Evolutionary conservation across 2,888 invertebrate genomes (phyloP), one percentile per base, ranked within the genome.

Genomic region (Drosophila prostipennis): DNA sequence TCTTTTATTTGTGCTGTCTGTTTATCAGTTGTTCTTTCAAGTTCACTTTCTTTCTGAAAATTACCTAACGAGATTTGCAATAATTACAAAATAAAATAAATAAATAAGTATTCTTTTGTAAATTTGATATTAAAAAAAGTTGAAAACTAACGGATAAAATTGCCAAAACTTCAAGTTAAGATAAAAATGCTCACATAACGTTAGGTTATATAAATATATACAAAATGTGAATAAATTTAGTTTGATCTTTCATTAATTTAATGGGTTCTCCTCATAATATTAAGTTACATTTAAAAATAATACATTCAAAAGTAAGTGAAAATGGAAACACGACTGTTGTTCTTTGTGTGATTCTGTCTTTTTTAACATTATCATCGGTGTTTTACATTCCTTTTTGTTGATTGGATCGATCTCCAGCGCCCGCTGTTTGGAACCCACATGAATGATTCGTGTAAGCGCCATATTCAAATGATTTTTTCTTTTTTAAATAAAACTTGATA

Each of bases 401-500:
- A 39, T 52, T 39, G 29, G 29, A 14, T 39, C 19, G 39, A 39
- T n/a, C 16, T 32, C 53, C 53, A 39, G n/a, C 26, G 51, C 16
- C 39, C 29, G 8, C 8, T 39, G 51, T 4, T n/a, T 36, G 14
- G 10, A 16, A 48, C 13, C 48, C 32, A 29, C 16, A 23, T 40
- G 26, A 40, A n/a, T 61, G 10, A 34, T 48, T 37, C 40, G 19
- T 54, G 43, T 46, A 14, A 8, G 51, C 59, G 34, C 14, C 26
- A 68, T 19, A 63, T 46, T 14, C 1, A 48, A 69, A 77, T 61
- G 32, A 72, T 6, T 29, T 6, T 7, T 29, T 29, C 2, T 29
- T 29, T 29, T 53, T 65, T 83, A 75, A 85, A 87, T 81, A 84
- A 76, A 74, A 70, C 72, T 75, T 70, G 67, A 79, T 83, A 77